Base-by-base conservation (phyloP, 2,797 vertebrate species). In the Spondyliosoma cantharus region DNA sequence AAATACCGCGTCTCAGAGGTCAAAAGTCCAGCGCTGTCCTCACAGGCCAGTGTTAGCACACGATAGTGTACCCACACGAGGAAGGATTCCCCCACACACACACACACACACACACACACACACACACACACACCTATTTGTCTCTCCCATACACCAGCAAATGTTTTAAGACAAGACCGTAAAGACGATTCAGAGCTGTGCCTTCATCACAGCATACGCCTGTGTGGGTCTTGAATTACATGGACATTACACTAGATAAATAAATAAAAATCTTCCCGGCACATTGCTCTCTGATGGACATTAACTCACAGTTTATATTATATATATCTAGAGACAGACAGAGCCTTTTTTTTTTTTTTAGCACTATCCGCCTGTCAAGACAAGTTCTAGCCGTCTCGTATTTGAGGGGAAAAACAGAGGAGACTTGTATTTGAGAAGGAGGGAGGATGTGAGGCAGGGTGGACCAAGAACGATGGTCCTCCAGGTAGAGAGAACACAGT, bases 11-110 rank as follows among this genome's bases (percentile, higher is more conserved):
- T 87, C 81, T 56, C 70, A 48, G 61, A 74, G 88, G 90, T 93
- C 90, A 91, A 89, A 87, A 85, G 92, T 94, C 88, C 92, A 89
- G 71, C 6, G 15, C 37, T 29, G 74, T 80, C 82, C 78, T 88
- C 76, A 56, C 71, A 53, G 67, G 56, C 79, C 71, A 68, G 65
- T 53, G 72, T 87, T 73, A 75, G 81, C 80, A 63, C 84, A 73
- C 82, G 66, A 76, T 17, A 24, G 49, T 76, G 48, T 73, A 66
- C 60, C 58, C 46, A 63, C 67, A 57, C 53, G 56, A 32, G 49
- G 45, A 58, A 45, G 58, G 48, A 0, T 70, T n/a, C n/a, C n/a
- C n/a, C n/a, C n/a, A n/a, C n/a, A n/a, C n/a, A n/a, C n/a, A n/a
- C n/a, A n/a, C n/a, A n/a, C n/a, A n/a, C n/a, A n/a, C n/a, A n/a